phyloP scores from a whole-genome alignment of 2,113 vertebrate species.

The Trinectes maculatus region DNA sequence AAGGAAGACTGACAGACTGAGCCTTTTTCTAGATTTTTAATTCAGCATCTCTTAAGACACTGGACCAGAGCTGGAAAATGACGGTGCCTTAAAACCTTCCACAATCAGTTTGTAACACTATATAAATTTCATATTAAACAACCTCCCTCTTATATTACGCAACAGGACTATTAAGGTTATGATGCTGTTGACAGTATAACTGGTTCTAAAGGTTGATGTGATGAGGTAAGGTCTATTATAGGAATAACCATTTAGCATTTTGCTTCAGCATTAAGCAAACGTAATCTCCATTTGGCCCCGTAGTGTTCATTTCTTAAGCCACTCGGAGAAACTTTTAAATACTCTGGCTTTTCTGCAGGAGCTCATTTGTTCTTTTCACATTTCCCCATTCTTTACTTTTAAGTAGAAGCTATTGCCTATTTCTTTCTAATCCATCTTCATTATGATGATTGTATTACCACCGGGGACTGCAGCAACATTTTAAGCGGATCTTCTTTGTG shows the following conservation, averaged over 20 bases:
- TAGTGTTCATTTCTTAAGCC: neutral
- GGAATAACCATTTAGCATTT: neutral
- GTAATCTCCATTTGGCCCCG: neutral
- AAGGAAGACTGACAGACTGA: too few relatives aligned
- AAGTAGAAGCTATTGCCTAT: neutral
- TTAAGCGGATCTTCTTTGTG: neutral
- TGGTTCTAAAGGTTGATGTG: neutral
- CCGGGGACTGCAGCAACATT: conserved; percentile 7
- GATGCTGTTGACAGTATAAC: neutral
- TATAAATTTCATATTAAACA: too few relatives aligned
- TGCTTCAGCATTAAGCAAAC: neutral
- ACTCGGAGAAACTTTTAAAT: neutral
- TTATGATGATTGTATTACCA: conserved; percentile 11
- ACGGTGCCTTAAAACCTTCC: too few relatives aligned
- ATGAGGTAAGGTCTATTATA: neutral
- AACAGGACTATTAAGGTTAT: neutral
- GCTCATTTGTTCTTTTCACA: neutral
- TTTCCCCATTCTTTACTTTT: neutral
- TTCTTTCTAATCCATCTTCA: conserved; percentile 22
- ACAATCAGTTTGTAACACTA: too few relatives aligned
- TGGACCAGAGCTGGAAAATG: too few relatives aligned
- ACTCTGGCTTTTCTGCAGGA: neutral
- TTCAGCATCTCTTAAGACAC: too few relatives aligned
- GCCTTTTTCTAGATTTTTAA: too few relatives aligned
- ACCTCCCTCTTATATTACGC: neutral